A percentile compares a stretch with the other conserved stretches of the same genome.
These are phyloP conservation scores for Parauchenoglanis ngamensis DNA, from an alignment of 2,797 vertebrate genomes.

Conservation along the genomic window DNA sequence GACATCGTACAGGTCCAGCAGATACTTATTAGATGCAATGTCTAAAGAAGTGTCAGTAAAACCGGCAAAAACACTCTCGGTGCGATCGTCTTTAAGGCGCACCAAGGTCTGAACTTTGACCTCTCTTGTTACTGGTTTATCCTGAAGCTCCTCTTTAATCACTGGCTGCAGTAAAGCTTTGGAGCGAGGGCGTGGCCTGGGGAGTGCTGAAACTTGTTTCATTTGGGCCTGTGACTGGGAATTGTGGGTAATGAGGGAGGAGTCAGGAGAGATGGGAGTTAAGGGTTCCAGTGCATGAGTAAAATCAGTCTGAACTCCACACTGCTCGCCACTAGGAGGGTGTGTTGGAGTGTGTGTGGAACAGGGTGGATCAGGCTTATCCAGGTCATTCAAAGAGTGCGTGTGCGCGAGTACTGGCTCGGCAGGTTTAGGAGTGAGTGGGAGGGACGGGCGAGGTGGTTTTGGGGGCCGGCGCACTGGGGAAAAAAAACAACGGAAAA, in stretches of 20 bases:
- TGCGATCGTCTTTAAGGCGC: slow-evolving; percentile 72
- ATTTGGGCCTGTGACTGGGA: slow-evolving; percentile 61
- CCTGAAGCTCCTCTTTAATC: slow-evolving; percentile 71
- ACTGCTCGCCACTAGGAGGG: slow-evolving; percentile 13
- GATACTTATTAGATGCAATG: slow-evolving; percentile 65
- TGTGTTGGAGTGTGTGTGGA: slow-evolving; percentile 16
- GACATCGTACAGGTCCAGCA: slow-evolving; percentile 76
- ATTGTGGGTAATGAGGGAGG: slow-evolving; percentile 38
- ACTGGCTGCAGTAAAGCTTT: slow-evolving; percentile 74
- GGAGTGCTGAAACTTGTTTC: slow-evolving; percentile 65
- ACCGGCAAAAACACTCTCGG: slow-evolving; percentile 13
- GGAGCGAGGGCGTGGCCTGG: slow-evolving; percentile 88
- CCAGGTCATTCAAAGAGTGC: slow-evolving; percentile 14
- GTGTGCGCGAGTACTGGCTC: not conserved
- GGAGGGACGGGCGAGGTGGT: slow-evolving; percentile 75
- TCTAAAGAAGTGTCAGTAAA: slow-evolving; percentile 40
- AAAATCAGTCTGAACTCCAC: slow-evolving; percentile 51
- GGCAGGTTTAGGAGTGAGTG: slow-evolving; percentile 39
- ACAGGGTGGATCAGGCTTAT: not conserved
- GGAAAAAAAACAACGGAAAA: slow-evolving; percentile 44
- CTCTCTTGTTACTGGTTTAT: slow-evolving; percentile 60
- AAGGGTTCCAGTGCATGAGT: not conserved
- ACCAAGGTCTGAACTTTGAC: slow-evolving; percentile 79
- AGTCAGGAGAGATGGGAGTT: not conserved
- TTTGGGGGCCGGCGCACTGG: slow-evolving; percentile 76